These are phyloP conservation scores for Lutraria rhynchaena DNA, from an alignment of 1,140 invertebrate species.

Conservation along the genomic window DNA sequence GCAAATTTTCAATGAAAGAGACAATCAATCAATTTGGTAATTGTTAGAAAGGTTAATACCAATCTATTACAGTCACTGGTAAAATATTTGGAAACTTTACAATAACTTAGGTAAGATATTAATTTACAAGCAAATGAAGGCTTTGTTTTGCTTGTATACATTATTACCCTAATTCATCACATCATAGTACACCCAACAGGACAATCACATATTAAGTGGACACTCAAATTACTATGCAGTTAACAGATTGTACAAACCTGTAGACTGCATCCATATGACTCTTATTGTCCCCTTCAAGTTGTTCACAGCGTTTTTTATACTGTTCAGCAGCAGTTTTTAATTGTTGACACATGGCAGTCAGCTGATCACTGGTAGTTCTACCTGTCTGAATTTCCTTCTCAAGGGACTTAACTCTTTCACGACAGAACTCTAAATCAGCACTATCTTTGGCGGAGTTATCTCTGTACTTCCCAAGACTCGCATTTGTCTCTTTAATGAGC, in stretches of 20 bases:
- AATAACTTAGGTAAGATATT: too few species aligned
- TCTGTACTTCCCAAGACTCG: neutral
- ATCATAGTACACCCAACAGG: neutral
- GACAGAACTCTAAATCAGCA: neutral
- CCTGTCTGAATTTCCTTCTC: neutral
- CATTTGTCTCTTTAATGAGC: neutral
- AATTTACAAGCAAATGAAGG: too few species aligned
- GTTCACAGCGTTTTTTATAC: conserved; percentile 17
- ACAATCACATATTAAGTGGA: neutral
- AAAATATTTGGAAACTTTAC: too few species aligned
- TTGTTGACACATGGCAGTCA: conserved; percentile 11
- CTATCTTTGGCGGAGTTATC: conserved; percentile 1
- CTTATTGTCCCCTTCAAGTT: conserved; percentile 21
- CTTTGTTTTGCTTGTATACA: too few species aligned
- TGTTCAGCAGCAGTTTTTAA: conserved; percentile 25
- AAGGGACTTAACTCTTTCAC: conserved; percentile 11
- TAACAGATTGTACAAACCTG: neutral
- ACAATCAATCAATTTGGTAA: too few species aligned
- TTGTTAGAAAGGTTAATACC: too few species aligned
- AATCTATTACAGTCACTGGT: too few species aligned
- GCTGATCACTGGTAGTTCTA: neutral
- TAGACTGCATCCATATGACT: conserved; percentile 39
- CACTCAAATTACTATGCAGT: too few species aligned
- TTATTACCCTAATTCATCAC: neutral
- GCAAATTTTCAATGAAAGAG: too few species aligned